phyloP scores from a whole-genome alignment of 2,797 vertebrate genomes.

The Odontamblyopus lacepedii region DNA sequence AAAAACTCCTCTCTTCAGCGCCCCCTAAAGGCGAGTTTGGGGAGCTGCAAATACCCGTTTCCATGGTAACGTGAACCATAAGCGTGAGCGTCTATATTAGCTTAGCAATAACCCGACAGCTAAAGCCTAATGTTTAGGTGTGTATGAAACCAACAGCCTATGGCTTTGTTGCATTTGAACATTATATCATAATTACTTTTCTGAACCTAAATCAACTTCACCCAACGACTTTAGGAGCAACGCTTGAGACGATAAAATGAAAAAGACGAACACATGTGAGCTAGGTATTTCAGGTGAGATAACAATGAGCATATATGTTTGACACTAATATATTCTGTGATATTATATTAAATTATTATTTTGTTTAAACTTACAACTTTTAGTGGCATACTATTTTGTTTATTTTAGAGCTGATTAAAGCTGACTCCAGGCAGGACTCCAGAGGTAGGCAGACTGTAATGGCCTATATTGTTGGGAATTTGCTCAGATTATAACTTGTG shows the following conservation, averaged over 20 bases:
- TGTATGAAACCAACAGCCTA: neutral
- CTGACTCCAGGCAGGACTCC: constrained; percentile 43
- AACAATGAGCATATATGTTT: neutral
- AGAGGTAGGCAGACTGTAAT: constrained; percentile 66
- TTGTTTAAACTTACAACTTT: neutral
- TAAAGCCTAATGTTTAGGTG: neutral
- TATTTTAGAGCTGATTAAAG: neutral
- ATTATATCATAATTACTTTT: neutral
- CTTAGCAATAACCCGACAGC: neutral
- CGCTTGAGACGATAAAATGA: neutral
- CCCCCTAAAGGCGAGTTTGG: neutral
- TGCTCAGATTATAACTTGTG: neutral
- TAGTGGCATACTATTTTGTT: neutral
- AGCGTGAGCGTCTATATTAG: neutral
- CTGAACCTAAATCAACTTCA: neutral
- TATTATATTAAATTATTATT: neutral
- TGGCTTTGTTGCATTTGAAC: neutral
- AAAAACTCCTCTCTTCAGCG: neutral
- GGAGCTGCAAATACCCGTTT: constrained; percentile 38
- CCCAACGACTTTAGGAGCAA: neutral
- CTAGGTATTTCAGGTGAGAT: neutral
- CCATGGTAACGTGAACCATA: constrained; percentile 47
- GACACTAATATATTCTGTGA: neutral
- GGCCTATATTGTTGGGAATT: too few species aligned
- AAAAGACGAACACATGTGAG: neutral